Evolutionary conservation across 2,888 invertebrate genomes (phyloP).

Genomic region (Meganola albula): DNA sequence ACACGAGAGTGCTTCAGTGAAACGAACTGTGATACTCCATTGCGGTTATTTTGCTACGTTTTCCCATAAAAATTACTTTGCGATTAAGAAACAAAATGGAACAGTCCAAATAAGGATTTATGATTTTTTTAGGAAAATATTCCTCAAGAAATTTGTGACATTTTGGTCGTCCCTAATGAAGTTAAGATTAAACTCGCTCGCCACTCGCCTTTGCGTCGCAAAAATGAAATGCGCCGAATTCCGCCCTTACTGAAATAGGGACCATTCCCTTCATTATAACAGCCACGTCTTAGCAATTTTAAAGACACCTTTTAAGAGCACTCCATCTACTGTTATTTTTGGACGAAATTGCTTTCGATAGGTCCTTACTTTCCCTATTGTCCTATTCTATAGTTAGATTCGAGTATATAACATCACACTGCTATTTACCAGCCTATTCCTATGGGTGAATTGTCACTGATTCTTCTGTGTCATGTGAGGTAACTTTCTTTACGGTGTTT

Average conservation of each 20-base stretch:
- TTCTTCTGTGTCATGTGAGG: constrained; percentile 47
- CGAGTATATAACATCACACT: constrained; percentile 28
- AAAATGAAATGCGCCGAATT: constrained; percentile 27
- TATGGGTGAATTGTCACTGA: constrained; percentile 29
- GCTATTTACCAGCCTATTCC: constrained; percentile 43
- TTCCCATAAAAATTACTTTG: constrained; percentile 17
- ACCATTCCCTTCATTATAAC: constrained; percentile 47
- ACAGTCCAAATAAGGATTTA: constrained; percentile 20
- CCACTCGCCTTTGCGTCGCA: constrained; percentile 27
- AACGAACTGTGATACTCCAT: too few relatives aligned
- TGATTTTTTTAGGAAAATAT: constrained; percentile 24
- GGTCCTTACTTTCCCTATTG: constrained; percentile 34
- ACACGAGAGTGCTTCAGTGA: too few relatives aligned
- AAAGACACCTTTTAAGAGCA: constrained; percentile 54
- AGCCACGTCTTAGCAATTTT: constrained; percentile 50
- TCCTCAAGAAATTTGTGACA: constrained; percentile 25
- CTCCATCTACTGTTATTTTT: constrained; percentile 48
- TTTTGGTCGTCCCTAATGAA: constrained; percentile 28
- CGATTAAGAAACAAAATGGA: constrained; percentile 16
- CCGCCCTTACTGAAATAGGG: constrained; percentile 23
- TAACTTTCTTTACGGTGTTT: constrained; percentile 36
- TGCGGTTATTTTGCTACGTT: too few relatives aligned
- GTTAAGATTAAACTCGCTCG: constrained; percentile 27
- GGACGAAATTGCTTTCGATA: constrained; percentile 39
- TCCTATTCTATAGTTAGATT: constrained; percentile 25